Percentiles rank a stretch among this genome's conserved stretches.
Conservation (phyloP, 2,797 vertebrate species). For the Sebastes paucispinis region DNA sequence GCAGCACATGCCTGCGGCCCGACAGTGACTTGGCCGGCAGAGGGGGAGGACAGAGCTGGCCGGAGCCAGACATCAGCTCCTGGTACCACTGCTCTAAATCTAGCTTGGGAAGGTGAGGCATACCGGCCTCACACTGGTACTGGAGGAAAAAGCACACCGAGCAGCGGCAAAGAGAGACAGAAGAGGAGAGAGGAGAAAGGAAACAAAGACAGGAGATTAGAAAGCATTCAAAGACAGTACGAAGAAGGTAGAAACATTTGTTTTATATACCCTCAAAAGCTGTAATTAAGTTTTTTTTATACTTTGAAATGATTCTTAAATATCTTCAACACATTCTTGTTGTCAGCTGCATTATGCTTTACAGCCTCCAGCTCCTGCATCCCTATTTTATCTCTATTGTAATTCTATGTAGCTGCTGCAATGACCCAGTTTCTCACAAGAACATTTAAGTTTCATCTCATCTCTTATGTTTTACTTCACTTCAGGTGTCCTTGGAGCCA, state of each 20-base stretch:
- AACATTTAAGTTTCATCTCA: slow-evolving; percentile 26
- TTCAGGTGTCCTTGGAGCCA: not conserved
- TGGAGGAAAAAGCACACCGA: slow-evolving; percentile 31
- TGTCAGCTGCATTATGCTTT: slow-evolving; percentile 24
- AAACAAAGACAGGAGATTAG: slow-evolving; percentile 51
- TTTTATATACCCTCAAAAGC: slow-evolving; percentile 37
- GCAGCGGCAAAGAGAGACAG: slow-evolving; percentile 11
- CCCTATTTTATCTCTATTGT: slow-evolving; percentile 27
- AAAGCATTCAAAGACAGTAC: slow-evolving; percentile 58
- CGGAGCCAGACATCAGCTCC: slow-evolving; percentile 86
- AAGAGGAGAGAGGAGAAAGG: not conserved
- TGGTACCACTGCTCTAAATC: slow-evolving; percentile 95
- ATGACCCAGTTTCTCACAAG: slow-evolving; percentile 55
- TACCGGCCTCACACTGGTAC: slow-evolving; percentile 67
- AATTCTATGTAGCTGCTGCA: slow-evolving; percentile 28
- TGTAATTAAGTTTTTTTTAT: slow-evolving; percentile 23
- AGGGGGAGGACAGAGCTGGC: slow-evolving; percentile 84
- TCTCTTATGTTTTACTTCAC: slow-evolving; percentile 26
- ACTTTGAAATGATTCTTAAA: slow-evolving; percentile 36
- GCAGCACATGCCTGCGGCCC: slow-evolving; percentile 83
- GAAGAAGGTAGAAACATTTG: slow-evolving; percentile 28
- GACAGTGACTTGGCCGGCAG: slow-evolving; percentile 87
- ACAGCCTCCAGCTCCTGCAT: slow-evolving; percentile 30
- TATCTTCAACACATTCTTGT: slow-evolving; percentile 27
- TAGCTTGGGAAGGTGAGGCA: slow-evolving; percentile 78